phyloP scores from a whole-genome alignment of 2,888 invertebrate genomes.

The Trachelus stipa region DNA sequence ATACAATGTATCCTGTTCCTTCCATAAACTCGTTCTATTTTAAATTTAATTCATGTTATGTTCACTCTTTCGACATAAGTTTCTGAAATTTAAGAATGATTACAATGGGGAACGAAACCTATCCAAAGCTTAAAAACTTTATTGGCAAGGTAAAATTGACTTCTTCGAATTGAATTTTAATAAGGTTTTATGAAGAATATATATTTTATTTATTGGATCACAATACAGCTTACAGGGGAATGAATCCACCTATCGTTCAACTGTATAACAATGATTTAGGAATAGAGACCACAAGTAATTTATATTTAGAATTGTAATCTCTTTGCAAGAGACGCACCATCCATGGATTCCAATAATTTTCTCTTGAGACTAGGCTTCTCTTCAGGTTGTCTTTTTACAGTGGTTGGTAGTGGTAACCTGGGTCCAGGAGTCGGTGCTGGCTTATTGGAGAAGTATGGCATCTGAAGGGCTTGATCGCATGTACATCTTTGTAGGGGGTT shows the following conservation, averaged over 20 bases:
- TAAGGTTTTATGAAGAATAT: not conserved
- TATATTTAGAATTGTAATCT: conserved; percentile 73
- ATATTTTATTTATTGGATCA: not conserved
- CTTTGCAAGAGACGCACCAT: conserved; percentile 77
- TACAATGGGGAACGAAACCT: too few relatives aligned
- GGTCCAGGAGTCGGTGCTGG: conserved; percentile 87
- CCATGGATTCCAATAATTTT: conserved; percentile 78
- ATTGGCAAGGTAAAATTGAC: too few relatives aligned
- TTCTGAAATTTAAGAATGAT: not conserved
- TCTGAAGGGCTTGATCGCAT: conserved; percentile 86
- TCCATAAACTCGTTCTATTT: not conserved
- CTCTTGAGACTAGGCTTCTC: conserved; percentile 81
- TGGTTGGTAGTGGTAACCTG: conserved; percentile 84
- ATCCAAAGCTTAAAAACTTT: too few relatives aligned
- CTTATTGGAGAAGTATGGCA: conserved; percentile 92
- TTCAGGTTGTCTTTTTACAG: conserved; percentile 72
- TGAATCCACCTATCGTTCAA: not conserved
- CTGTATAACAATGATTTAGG: not conserved
- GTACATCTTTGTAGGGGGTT: conserved; percentile 86
- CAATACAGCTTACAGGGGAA: not conserved
- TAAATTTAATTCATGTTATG: not conserved
- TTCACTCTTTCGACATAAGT: not conserved
- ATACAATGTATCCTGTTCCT: not conserved
- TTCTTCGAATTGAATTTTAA: not conserved
- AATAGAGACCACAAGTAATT: not conserved